Conservation (phyloP, 2,888 invertebrate genomes). For the Aricia artaxerxes region DNA sequence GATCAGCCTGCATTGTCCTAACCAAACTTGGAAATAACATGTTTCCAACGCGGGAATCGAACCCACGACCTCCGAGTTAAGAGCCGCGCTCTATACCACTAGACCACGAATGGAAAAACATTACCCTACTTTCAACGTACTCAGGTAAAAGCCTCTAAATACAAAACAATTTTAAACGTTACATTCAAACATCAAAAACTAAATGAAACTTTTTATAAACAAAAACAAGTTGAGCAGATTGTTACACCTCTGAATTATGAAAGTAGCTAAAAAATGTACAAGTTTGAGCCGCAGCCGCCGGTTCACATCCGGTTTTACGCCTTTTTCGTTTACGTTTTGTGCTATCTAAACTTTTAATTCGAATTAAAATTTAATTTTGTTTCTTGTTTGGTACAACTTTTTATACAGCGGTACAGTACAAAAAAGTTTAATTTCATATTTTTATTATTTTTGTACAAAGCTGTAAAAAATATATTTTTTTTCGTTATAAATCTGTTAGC, state of each 20-base stretch:
- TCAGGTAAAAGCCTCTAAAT: background rate
- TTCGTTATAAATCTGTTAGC: too few species aligned
- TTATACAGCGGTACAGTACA: background rate
- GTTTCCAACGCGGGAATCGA: too few species aligned
- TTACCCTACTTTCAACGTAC: too few species aligned
- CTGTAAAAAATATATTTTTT: too few species aligned
- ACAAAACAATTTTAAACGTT: background rate
- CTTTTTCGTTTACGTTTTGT: constrained; percentile 11
- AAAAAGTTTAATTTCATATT: background rate
- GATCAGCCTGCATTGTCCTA: too few species aligned
- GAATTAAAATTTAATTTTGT: constrained; percentile 10
- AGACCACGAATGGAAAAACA: too few species aligned
- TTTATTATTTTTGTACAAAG: too few species aligned
- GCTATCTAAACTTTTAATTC: constrained; percentile 8
- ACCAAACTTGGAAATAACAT: too few species aligned
- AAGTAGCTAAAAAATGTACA: constrained; percentile 12
- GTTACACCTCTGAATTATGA: constrained; percentile 12
- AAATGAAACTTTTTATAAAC: background rate
- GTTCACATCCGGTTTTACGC: constrained; percentile 12
- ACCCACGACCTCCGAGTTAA: too few species aligned
- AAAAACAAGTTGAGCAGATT: constrained; percentile 11
- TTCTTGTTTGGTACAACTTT: background rate
- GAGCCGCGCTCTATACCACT: too few species aligned
- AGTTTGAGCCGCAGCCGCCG: constrained; percentile 1
- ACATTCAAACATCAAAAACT: background rate